Base-by-base conservation (phyloP, 1,140 invertebrate genomes). In the Harlomillsia oculata region DNA sequence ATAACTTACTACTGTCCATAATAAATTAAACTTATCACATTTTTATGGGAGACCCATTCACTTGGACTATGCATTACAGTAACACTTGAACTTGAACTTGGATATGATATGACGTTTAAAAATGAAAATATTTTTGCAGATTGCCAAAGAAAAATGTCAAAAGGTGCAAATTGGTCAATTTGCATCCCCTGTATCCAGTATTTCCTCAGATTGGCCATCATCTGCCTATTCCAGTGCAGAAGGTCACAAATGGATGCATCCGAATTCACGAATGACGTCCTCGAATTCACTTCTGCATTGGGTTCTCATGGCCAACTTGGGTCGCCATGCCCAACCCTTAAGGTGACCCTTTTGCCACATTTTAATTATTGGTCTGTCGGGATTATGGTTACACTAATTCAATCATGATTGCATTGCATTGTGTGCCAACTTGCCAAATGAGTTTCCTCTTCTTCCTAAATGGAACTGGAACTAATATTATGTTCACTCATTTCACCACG, bases 71-170 rank as follows among this genome's bases (percentile, higher is more conserved):
- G n/a, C n/a, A n/a, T n/a, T n/a, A n/a, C n/a, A n/a, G n/a, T n/a
- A n/a, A n/a, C n/a, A n/a, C n/a, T n/a, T n/a, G n/a, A n/a, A n/a
- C n/a, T n/a, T n/a, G n/a, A n/a, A n/a, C n/a, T n/a, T n/a, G n/a
- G n/a, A n/a, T n/a, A n/a, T n/a, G n/a, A n/a, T n/a, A n/a, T n/a
- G n/a, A n/a, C n/a, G n/a, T n/a, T n/a, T 8, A 4, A 6, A 18
- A 23, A 28, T 43, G 9, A 54, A 21, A 30, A 30, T 16, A 23
- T 4, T 39, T 44, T 52, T 52, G 18, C 39, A 63, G 62, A 63
- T 63, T 56, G 62, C 62, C 39, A 63, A 63, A 60, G 62, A 51
- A 46, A 63, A 63, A 37, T 63, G 62, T 41, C 57, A 60, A 34
- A 59, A 63, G 41, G 58, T 63, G 25, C 57, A 63, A 59, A 63